phyloP scores from a whole-genome alignment of 2,797 vertebrate species.

The Darevskia nairensis region DNA sequence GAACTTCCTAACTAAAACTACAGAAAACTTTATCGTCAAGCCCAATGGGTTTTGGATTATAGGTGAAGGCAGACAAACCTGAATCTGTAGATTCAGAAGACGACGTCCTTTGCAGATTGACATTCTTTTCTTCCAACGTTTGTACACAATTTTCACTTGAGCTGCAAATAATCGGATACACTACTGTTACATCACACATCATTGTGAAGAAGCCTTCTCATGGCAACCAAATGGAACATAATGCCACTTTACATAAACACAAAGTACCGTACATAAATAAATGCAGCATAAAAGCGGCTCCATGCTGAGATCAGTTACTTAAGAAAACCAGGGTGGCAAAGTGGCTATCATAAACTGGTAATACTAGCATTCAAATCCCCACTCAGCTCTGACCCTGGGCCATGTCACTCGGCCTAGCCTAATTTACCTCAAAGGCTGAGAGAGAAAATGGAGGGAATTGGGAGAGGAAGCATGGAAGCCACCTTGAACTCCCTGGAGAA shows the following conservation, averaged over 20 bases:
- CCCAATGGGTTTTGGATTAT: rapidly evolving
- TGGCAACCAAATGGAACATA: not conserved
- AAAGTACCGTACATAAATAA: no score
- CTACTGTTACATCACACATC: not conserved
- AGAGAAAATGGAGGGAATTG: no score
- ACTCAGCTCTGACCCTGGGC: no score
- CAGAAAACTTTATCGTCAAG: not conserved
- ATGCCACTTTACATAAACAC: no score
- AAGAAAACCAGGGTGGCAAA: not conserved
- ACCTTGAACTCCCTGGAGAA: no score
- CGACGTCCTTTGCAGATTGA: constrained; percentile 62
- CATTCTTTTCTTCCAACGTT: constrained; percentile 43
- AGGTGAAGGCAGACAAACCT: constrained; percentile 55
- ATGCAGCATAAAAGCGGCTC: no score
- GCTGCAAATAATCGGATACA: constrained; percentile 65
- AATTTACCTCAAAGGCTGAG: no score
- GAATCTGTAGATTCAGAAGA: constrained; percentile 79
- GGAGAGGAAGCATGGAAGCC: no score
- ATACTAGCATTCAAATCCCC: no score
- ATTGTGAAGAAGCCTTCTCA: rapidly evolving
- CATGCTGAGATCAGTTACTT: no score
- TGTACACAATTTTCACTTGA: constrained; percentile 46
- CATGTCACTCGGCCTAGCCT: no score
- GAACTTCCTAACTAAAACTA: not conserved
- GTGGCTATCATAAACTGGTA: no score